These are phyloP conservation scores for Athalia circularis DNA, from an alignment of 2,888 invertebrate species.

Conservation along the genomic window DNA sequence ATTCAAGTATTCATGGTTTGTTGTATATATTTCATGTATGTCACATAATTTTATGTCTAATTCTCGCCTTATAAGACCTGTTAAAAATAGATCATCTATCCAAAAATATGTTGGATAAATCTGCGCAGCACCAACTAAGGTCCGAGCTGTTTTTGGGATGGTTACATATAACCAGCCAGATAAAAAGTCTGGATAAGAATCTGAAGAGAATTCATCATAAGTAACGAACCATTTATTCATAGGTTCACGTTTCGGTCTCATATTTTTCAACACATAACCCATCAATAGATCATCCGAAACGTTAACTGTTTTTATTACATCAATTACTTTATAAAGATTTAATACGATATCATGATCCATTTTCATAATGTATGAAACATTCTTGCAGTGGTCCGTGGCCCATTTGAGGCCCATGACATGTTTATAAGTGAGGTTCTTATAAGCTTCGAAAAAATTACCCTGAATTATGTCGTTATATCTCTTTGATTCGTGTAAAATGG, in stretches of 20 bases:
- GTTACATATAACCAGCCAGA: slow-evolving; percentile 92
- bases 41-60: slow-evolving; percentile 78
- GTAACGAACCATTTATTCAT: slow-evolving; percentile 90
- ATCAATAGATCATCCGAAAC: slow-evolving; percentile 75
- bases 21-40: slow-evolving; percentile 80
- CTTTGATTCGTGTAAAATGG: slow-evolving; percentile 79
- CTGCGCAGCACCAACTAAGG: slow-evolving; percentile 77
- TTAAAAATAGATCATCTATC: slow-evolving; percentile 93
- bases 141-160: slow-evolving; percentile 79
- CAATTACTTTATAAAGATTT: slow-evolving; percentile 78
- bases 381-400: slow-evolving; percentile 80
- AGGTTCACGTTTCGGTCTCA: slow-evolving; percentile 80
- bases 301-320: slow-evolving; percentile 55
- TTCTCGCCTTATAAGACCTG: slow-evolving; percentile 83
- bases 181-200: slow-evolving; percentile 83
- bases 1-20: slow-evolving; percentile 83
- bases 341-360: slow-evolving; percentile 89
- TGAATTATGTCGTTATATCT: slow-evolving; percentile 84
- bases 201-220: slow-evolving; percentile 78
- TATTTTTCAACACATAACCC: slow-evolving; percentile 82
- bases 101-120: slow-evolving; percentile 84
- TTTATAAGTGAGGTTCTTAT: slow-evolving; percentile 88
- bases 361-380: slow-evolving; percentile 83
- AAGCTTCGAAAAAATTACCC: slow-evolving; percentile 86
- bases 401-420: slow-evolving; percentile 89